Evolutionary conservation across 2,113 vertebrate genomes (phyloP), one percentile per base, ranked within the genome.

Genomic region (Ictalurus punctatus): DNA sequence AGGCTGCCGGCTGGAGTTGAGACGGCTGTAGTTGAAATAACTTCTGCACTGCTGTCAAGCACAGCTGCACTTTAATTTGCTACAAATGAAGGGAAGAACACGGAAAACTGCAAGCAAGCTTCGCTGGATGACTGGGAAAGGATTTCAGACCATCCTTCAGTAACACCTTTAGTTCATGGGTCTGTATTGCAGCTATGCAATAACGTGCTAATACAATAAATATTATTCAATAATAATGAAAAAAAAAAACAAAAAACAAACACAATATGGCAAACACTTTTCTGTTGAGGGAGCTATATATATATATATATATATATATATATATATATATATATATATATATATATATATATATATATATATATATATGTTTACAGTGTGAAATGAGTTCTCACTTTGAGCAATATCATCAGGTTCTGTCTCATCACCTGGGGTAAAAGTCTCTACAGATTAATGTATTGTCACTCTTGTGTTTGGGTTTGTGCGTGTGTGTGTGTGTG

Each of bases 31-130:
- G 65, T 21, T 48, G 44, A 84, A 69, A 88, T 74, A 63, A 88
- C 67, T 79, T 44, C 80, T 73, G 54, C 65, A 59, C 63, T 52
- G 54, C 12, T 63, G 34, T 88, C n/a, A 80, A 65, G 74, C 74
- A 79, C 52, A 80, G 59, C 86, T 74, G 65, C 67, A 73, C 54
- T 74, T 83, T 25, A 40, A 30, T 76, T 76, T 44, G 34, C 67
- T 48, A 63, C 37, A 88, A 67, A 61, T 48, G 27, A 34, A 61
- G 37, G 34, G n/a, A 67, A 83, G 34, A 61, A 83, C 59, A 8
- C 23, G 34, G 40, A 23, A 59, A 48, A 13, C 23, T 65, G 65
- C 37, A 44, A 30, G 48, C 34, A 30, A 80, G 10, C 19, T 19
- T 76, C 21, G 2, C 23, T 61, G 58, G 30, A 40, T 63, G 81